These are phyloP conservation scores for Hermaeophaga mercurialis DNA, from an alignment of 2,888 invertebrate genomes.

Conservation along the genomic window DNA sequence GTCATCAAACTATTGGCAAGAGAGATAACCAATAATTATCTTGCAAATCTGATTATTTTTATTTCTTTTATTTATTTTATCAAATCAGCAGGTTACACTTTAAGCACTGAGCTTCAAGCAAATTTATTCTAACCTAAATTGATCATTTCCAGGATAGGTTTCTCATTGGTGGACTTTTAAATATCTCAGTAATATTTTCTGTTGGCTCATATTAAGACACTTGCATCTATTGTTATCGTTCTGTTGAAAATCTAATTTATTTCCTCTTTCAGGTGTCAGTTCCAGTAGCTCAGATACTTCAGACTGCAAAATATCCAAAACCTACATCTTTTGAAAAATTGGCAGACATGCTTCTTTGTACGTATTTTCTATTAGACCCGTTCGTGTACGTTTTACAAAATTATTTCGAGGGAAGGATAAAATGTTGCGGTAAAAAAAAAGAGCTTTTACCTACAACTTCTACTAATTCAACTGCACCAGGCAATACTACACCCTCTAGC, in stretches of 20 bases:
- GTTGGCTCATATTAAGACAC: no score
- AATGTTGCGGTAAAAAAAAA: constrained; percentile 41
- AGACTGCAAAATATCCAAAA: constrained; percentile 39
- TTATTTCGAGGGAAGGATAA: constrained; percentile 54
- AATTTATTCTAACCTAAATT: no score
- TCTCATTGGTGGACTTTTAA: no score
- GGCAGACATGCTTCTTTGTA: constrained; percentile 76
- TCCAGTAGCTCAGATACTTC: constrained; percentile 63
- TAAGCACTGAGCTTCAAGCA: no score
- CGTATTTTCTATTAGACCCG: constrained; percentile 84
- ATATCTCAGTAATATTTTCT: no score
- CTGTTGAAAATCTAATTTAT: neutral
- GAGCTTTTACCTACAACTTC: constrained; percentile 40
- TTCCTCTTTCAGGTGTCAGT: constrained; percentile 65
- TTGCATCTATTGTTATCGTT: neutral
- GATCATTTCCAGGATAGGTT: no score
- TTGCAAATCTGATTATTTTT: no score
- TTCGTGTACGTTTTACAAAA: constrained; percentile 81
- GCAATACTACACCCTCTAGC: constrained; percentile 40
- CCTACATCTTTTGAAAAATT: constrained; percentile 61
- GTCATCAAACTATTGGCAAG: no score
- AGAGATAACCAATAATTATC: no score
- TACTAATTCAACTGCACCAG: constrained; percentile 25
- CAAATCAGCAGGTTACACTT: no score
- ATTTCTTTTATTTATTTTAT: no score